Evolutionary conservation across 2,888 invertebrate genomes (phyloP), one percentile per base, ranked within the genome.

Genomic region (Subacronicta megacephala): DNA sequence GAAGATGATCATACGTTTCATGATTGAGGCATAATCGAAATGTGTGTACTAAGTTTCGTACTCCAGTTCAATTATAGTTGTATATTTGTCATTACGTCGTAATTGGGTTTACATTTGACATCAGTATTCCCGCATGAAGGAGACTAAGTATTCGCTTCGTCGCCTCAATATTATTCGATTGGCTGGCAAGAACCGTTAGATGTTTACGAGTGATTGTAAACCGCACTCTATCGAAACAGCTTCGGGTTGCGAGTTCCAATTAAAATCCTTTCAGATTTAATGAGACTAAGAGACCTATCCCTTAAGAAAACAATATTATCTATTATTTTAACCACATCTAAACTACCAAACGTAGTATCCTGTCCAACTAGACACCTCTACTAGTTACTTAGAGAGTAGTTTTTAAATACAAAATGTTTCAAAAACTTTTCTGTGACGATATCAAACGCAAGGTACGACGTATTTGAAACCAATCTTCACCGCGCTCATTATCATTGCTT

Each of bases 381-480:
- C n/a, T n/a, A n/a, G n/a, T n/a, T n/a, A n/a, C n/a, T n/a, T n/a
- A n/a, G n/a, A n/a, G n/a, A 16, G 7, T 20, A 33, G 10, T 50
- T 49, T 50, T n/a, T n/a, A n/a, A 16, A 41, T 12, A 20, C 33
- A 33, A 41, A 16, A 31, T 20, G 37, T 26, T 36, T 51, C 36
- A 43, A 43, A 15, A 17, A 12, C 12, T 12, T n/a, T n/a, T n/a
- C n/a, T n/a, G n/a, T n/a, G n/a, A n/a, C n/a, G n/a, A n/a, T n/a
- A n/a, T n/a, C n/a, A n/a, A 6, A 0, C 13, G 26, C 17, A 33
- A 23, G 29, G n/a, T n/a, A n/a, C n/a, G 37, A 29, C 16, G 12
- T 40, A 41, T 26, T 45, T 41, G 17, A 29, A 46, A 26, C 6
- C 40, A 35, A 41, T 26, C 38, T 23, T 20, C 13, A 35, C 9